Evolutionary conservation across 2,797 vertebrate genomes (phyloP).

Genomic region (Sebastes alutus): DNA sequence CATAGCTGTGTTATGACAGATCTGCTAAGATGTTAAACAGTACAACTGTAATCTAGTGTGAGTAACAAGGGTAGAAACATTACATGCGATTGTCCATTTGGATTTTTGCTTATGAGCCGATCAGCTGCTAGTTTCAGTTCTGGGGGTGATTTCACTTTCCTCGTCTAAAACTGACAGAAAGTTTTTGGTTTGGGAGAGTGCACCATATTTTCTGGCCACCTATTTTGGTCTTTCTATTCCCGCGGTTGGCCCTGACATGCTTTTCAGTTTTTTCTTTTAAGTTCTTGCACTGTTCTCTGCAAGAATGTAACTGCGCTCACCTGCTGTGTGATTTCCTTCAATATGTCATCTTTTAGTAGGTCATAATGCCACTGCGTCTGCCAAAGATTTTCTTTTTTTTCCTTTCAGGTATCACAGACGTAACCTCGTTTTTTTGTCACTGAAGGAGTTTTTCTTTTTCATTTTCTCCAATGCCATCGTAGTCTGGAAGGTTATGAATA

Average conservation of each 20-base stretch:
- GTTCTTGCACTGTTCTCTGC: conserved; percentile 7
- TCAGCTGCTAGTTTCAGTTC: neutral
- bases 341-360: conserved; percentile 35
- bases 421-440: conserved; percentile 12
- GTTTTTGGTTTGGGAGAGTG: conserved; percentile 12
- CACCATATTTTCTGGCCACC: neutral
- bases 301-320: conserved; percentile 12
- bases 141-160: neutral
- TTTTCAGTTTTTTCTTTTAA: conserved; percentile 23
- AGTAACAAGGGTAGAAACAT: neutral
- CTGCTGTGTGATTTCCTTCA: conserved; percentile 41
- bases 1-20: neutral
- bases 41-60: neutral
- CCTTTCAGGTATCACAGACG: neutral
- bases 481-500: neutral
- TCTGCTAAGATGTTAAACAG: neutral
- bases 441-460: neutral
- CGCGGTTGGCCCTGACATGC: conserved; percentile 21
- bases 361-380: conserved; percentile 26
- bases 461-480: neutral
- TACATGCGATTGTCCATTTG: conserved; percentile 1
- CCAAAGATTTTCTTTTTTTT: neutral
- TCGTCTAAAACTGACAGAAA: neutral
- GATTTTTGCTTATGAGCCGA: neutral
- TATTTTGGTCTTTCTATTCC: conserved; percentile 25